Evolutionary conservation across 2,113 vertebrate species (phyloP).

Genomic region (Blennius ocellaris): DNA sequence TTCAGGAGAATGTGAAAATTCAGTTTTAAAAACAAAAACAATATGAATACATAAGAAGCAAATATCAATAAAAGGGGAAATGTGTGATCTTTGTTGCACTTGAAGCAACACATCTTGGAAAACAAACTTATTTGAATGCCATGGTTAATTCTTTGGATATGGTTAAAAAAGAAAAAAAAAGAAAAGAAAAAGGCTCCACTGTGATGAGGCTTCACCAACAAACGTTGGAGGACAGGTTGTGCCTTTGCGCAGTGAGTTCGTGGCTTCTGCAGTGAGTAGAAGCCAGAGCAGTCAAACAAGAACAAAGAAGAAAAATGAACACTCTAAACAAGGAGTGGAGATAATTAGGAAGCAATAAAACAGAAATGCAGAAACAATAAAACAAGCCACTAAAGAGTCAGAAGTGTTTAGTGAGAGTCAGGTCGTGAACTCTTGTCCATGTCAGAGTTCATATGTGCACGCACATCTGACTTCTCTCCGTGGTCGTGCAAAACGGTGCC

Average conservation of each 20-base stretch:
- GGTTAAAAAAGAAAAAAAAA: background rate
- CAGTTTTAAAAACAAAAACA: too few species aligned
- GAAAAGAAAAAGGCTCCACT: too few species aligned
- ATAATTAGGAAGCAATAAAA: slow-evolving; percentile 52
- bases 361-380: slow-evolving; percentile 24
- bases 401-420: slow-evolving; percentile 21
- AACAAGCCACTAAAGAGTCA: slow-evolving; percentile 33
- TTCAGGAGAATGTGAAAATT: too few species aligned
- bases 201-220: background rate
- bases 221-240: slow-evolving; percentile 5
- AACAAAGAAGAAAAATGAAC: slow-evolving; percentile 16
- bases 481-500: slow-evolving; percentile 40
- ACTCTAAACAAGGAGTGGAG: slow-evolving; percentile 26
- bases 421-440: slow-evolving; percentile 34
- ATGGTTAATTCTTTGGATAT: slow-evolving; percentile 7
- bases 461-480: slow-evolving; percentile 24
- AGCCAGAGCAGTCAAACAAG: slow-evolving; percentile 20
- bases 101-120: too few species aligned
- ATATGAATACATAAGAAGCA: background rate
- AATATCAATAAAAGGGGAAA: slow-evolving; percentile 4
- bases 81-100: slow-evolving; percentile 2
- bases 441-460: background rate
- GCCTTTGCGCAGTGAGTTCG: background rate
- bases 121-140: too few species aligned
- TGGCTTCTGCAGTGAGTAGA: slow-evolving; percentile 3